Evolutionary conservation across 2,797 vertebrate genomes (phyloP).

Genomic region (Cryptoprocta ferox): DNA sequence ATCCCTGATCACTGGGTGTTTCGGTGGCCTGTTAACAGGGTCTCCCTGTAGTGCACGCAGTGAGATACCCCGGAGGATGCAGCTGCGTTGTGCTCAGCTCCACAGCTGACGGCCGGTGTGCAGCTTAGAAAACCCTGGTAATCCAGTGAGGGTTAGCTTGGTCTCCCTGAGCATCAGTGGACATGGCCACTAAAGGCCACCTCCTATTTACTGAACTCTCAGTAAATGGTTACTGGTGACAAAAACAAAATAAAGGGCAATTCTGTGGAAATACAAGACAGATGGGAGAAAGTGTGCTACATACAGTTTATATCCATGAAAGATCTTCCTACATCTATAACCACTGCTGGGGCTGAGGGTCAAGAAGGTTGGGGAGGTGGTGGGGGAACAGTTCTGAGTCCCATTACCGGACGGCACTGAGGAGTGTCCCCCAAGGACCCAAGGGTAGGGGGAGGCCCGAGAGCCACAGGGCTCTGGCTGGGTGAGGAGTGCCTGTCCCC

Average conservation of each 20-base stretch:
- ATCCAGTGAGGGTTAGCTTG: background rate
- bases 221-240: background rate
- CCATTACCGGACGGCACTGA: background rate
- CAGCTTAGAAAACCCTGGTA: too few species aligned
- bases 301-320: background rate
- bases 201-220: background rate
- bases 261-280: background rate
- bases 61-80: background rate
- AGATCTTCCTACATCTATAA: background rate
- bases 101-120: background rate
- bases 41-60: background rate
- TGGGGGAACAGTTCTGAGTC: fast-evolving
- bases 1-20: background rate
- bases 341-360: background rate
- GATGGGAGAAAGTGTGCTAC: background rate
- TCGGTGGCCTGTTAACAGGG: background rate
- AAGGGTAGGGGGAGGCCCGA: background rate
- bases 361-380: too few species aligned
- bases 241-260: background rate
- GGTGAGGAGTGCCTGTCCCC: background rate
- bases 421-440: too few species aligned
- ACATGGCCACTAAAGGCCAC: background rate
- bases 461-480: background rate
- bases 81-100: background rate
- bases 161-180: background rate